Evolutionary conservation across 53 echinoderm and acorn worm species (phyloP).

Genomic region (Antedon mediterranea): DNA sequence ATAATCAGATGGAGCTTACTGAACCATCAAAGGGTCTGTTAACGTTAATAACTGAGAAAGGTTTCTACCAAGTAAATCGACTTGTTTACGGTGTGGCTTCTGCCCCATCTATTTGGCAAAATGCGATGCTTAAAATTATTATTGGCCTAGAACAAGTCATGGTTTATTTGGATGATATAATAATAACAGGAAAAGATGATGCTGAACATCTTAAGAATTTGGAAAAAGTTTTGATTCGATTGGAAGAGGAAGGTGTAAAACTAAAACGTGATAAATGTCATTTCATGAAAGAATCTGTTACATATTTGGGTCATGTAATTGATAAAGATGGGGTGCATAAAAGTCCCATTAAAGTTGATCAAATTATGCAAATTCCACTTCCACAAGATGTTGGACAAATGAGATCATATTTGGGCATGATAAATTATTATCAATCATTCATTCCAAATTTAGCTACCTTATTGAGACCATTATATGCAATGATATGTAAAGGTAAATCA

Average conservation of each 20-base stretch:
- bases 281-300: slow-evolving; percentile 21
- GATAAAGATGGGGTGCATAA: slow-evolving; percentile 29
- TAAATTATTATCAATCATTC: not conserved
- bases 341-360: slow-evolving; percentile 14
- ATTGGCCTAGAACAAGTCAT: slow-evolving; percentile 20
- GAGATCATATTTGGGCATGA: slow-evolving; percentile 11
- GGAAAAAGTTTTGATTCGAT: slow-evolving; percentile 13
- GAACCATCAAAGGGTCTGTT: slow-evolving; percentile 15
- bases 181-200: slow-evolving; percentile 21
- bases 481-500: not conserved
- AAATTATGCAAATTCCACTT: slow-evolving; percentile 14
- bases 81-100: slow-evolving; percentile 29
- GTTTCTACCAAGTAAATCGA: slow-evolving; percentile 28
- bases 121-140: slow-evolving; percentile 25
- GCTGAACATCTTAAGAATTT: slow-evolving; percentile 13
- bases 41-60: slow-evolving; percentile 24
- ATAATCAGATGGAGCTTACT: slow-evolving; percentile 44
- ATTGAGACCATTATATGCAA: not conserved
- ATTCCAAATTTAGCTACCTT: not conserved
- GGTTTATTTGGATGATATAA: slow-evolving; percentile 39
- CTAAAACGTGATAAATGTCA: slow-evolving; percentile 22
- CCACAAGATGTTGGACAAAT: slow-evolving; percentile 19
- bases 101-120: slow-evolving; percentile 47
- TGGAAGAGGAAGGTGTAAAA: slow-evolving; percentile 9
- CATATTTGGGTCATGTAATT: slow-evolving; percentile 25